Evolutionary conservation across 2,113 vertebrate species (phyloP).

Genomic region (Climacteris rufus): DNA sequence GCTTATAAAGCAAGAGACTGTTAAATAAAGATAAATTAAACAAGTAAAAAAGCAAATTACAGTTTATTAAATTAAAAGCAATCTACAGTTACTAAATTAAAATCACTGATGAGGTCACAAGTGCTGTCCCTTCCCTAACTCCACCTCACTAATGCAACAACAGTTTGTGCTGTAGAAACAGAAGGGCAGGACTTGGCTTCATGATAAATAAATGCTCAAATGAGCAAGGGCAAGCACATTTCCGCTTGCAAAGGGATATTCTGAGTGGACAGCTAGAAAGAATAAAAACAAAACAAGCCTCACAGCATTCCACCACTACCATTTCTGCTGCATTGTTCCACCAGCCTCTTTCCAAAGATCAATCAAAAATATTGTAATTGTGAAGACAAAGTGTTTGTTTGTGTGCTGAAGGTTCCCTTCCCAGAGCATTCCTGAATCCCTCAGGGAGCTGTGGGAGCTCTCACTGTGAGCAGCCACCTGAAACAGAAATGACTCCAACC

Average conservation of each 20-base stretch:
- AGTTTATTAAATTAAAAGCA: background rate
- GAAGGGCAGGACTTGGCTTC: background rate
- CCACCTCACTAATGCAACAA: background rate
- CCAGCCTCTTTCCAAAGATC: background rate
- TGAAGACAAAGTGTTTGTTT: background rate
- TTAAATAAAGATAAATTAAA: too few species aligned
- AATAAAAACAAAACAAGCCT: accelerated
- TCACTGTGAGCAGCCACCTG: background rate
- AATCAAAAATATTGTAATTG: background rate
- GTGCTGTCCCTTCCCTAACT: background rate
- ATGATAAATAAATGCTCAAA: accelerated
- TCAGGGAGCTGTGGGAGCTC: background rate
- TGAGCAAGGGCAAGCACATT: background rate
- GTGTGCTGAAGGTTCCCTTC: background rate
- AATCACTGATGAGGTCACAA: background rate
- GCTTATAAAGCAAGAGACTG: background rate
- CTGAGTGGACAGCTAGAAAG: background rate
- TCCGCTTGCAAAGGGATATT: background rate
- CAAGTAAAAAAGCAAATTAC: background rate
- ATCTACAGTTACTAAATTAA: background rate
- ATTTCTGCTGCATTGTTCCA: background rate
- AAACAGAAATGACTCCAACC: background rate
- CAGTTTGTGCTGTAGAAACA: background rate
- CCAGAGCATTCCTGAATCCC: background rate
- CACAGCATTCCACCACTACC: background rate